Evolutionary conservation across 1,140 invertebrate genomes (phyloP).

Genomic region (Brachionus asplanchnoidis): DNA sequence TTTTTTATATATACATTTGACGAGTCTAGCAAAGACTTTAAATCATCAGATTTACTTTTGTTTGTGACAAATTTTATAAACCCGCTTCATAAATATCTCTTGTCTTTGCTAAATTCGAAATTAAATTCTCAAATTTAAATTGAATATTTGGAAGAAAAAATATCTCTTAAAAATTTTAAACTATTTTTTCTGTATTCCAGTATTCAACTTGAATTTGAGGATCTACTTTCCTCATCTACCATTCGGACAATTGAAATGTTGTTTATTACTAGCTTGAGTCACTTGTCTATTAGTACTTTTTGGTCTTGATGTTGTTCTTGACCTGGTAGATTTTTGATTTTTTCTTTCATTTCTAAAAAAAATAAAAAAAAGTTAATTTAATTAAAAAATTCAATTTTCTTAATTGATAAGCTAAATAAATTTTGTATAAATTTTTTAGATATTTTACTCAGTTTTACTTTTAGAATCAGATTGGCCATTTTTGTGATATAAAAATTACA

Average conservation of each 20-base stretch:
- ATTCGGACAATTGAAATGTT: background rate
- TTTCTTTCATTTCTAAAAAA: background rate
- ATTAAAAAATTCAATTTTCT: too few species aligned
- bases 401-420: too few species aligned
- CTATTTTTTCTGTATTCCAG: background rate
- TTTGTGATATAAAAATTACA: too few species aligned
- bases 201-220: background rate
- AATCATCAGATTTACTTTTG: background rate
- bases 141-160: background rate
- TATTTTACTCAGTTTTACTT: too few species aligned
- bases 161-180: too few species aligned
- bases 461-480: too few species aligned
- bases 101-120: background rate
- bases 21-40: background rate
- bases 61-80: slow-evolving; percentile 5
- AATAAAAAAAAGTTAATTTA: background rate
- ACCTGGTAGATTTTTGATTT: background rate
- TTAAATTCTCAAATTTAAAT: background rate
- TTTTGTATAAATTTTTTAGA: too few species aligned
- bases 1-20: background rate
- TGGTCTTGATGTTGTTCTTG: background rate
- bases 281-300: background rate
- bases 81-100: background rate
- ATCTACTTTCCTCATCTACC: slow-evolving; percentile 14
- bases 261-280: background rate